These are phyloP conservation scores for Nerophis ophidion DNA, from an alignment of 2,113 vertebrate species.

Conservation along the genomic window DNA sequence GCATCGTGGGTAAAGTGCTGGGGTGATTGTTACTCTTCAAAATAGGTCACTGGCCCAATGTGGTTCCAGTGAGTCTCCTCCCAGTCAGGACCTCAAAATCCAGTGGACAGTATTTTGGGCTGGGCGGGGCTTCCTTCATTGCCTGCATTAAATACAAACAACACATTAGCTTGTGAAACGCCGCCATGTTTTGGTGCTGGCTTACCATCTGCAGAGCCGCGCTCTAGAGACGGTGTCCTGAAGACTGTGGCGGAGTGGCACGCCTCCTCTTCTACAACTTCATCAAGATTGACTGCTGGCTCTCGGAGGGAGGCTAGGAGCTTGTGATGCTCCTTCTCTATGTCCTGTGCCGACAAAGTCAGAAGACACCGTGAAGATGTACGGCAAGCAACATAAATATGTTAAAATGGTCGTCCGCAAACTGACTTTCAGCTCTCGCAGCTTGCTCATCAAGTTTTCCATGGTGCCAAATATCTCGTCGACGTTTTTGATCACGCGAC, in stretches of 20 bases:
- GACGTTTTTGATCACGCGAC: conserved; percentile 60
- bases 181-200: not conserved
- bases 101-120: conserved; percentile 64
- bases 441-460: conserved; percentile 65
- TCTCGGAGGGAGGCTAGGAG: conserved; percentile 56
- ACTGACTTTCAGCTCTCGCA: conserved; percentile 64
- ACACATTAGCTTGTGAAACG: too few relatives aligned
- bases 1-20: conserved; percentile 73
- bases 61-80: not conserved
- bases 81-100: conserved; percentile 58
- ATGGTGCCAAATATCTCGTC: conserved; percentile 72
- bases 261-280: conserved; percentile 24
- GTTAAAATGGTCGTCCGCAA: not conserved
- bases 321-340: conserved; percentile 64
- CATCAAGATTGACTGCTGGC: conserved; percentile 19
- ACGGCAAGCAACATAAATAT: not conserved
- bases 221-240: conserved; percentile 54
- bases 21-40: conserved; percentile 54
- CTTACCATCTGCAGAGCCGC: conserved; percentile 60
- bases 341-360: conserved; percentile 50
- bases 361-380: not conserved
- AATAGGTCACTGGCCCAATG: not conserved
- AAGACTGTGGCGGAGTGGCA: conserved; percentile 38
- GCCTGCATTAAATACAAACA: conserved; percentile 37
- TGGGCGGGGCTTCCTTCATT: conserved; percentile 56